Evolutionary conservation across 2,113 vertebrate genomes (phyloP), one percentile per base, ranked within the genome.

Genomic region (Microcebus tavaratra): DNA sequence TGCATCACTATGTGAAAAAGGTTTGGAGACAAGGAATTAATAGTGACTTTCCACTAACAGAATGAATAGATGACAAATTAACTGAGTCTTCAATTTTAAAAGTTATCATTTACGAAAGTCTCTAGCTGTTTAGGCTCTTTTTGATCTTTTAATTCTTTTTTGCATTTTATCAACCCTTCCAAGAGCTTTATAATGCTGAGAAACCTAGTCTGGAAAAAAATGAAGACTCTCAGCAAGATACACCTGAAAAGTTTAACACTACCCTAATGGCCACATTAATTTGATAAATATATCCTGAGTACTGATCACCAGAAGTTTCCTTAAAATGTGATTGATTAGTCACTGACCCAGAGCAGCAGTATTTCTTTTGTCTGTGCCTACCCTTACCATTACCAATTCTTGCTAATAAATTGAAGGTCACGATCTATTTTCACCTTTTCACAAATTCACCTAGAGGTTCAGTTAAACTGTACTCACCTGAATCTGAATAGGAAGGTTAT

Each of bases 401-500:
- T 39, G 18, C 68, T 90, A 97, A 79, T 57, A 76, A 94, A 76
- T 86, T 97, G 85, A 95, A 91, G 88, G 84, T 55, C 68, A 91
- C 55, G 78, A 68, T 53, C 88, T 94, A 91, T 45, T 94, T 96
- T 96, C 61, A 87, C 48, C 63, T 81, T 84, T 88, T 91, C 36
- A 76, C 15, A 97, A 93, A 90, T 93, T 21, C 68, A 11, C 34
- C 55, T 23, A 36, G 11, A 91, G 81, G 81, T 88, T 63, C 57
- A 92, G 82, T 94, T 91, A 94, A 90, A 84, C 79, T 95, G 17
- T 93, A 98, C 99, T 99, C 96, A 99, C 99, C 99, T 99, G 98
- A 94, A 99, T 99, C 98, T 99, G 99, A 98, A 99, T 93, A 92
- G 99, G 99, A 97, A 99, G 99, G 98, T 99, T 99, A 97, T 99